A percentile compares a stretch with the other conserved stretches of the same genome.
phyloP scores from a whole-genome alignment of 2,888 invertebrate species.

The Cheilosia pagana region DNA sequence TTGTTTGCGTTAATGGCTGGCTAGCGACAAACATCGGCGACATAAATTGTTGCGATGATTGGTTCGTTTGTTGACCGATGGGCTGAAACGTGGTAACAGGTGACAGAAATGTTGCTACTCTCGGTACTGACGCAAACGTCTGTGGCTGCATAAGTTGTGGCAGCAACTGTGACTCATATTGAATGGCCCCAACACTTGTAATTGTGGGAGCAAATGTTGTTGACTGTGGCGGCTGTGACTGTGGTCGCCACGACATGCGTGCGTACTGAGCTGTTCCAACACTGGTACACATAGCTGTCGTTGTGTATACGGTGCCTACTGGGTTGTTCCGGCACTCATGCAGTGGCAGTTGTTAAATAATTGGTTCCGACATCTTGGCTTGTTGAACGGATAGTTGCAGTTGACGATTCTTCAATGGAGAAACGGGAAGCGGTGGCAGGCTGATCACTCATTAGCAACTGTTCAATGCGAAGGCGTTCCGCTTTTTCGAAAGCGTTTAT shows the following conservation, averaged over 20 bases:
- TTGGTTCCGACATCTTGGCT: not conserved
- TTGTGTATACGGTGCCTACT: not conserved
- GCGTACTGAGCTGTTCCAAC: not conserved
- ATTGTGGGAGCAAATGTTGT: not conserved
- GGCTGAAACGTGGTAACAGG: not conserved
- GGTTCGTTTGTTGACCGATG: not conserved
- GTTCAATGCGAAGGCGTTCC: slow-evolving; percentile 4
- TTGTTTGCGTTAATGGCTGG: not conserved
- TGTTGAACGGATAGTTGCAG: not conserved
- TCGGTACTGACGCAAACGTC: not conserved
- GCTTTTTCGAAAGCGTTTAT: slow-evolving; percentile 8
- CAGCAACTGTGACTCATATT: no score
- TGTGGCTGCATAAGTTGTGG: no score
- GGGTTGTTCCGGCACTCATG: not conserved
- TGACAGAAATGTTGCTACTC: not conserved
- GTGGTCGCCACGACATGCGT: not conserved
- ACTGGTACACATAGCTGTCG: not conserved
- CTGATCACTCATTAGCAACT: not conserved
- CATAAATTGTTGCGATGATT: not conserved
- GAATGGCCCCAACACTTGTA: not conserved
- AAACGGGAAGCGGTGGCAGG: not conserved
- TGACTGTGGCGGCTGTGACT: not conserved
- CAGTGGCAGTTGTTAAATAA: not conserved
- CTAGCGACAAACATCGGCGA: not conserved
- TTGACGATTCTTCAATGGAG: not conserved